Percentiles rank a stretch among this genome's conserved stretches.
Evolutionary conservation across 92 coral and sea anemone genomes (phyloP).

Genomic region (Micromussa lordhowensis): DNA sequence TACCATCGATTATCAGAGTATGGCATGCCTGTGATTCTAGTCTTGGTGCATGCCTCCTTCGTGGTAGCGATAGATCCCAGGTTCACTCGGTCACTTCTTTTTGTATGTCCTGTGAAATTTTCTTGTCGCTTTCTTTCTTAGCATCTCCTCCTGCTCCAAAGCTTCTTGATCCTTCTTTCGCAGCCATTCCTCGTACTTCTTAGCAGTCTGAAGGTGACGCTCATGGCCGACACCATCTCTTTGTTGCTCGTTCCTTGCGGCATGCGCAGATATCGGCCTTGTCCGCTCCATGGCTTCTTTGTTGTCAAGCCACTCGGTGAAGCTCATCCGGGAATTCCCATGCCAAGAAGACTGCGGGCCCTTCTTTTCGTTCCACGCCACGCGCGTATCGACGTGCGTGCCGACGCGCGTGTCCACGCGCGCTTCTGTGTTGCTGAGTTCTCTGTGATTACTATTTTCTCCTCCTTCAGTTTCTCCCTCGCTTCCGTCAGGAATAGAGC

Average conservation of each 20-base stretch:
- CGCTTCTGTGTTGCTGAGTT: not conserved
- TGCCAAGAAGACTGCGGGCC: conserved; percentile 23
- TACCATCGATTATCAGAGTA: not conserved
- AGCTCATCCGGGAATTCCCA: conserved; percentile 27
- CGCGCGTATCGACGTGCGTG: not conserved
- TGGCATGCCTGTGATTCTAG: not conserved
- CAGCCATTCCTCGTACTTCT: conserved; percentile 52
- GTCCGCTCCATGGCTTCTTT: conserved; percentile 19
- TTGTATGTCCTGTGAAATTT: conserved; percentile 26
- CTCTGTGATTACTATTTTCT: not conserved
- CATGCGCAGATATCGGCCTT: conserved; percentile 23
- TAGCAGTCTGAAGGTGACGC: not conserved
- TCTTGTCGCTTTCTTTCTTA: not conserved
- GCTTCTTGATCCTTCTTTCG: conserved; percentile 69
- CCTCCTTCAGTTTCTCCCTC: conserved; percentile 1
- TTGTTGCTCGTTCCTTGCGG: not conserved
- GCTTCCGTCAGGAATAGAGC: conserved; percentile 16
- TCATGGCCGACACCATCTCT: conserved; percentile 7
- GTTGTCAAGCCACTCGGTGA: conserved; percentile 46
- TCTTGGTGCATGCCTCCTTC: not conserved
- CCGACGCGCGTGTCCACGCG: conserved; percentile 1
- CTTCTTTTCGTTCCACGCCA: conserved; percentile 47
- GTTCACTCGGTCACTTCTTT: conserved; percentile 10
- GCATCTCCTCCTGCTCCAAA: conserved; percentile 56
- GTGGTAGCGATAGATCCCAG: not conserved